Evolutionary conservation across 2,797 vertebrate genomes (phyloP).

Genomic region (Etheostoma nigrum): DNA sequence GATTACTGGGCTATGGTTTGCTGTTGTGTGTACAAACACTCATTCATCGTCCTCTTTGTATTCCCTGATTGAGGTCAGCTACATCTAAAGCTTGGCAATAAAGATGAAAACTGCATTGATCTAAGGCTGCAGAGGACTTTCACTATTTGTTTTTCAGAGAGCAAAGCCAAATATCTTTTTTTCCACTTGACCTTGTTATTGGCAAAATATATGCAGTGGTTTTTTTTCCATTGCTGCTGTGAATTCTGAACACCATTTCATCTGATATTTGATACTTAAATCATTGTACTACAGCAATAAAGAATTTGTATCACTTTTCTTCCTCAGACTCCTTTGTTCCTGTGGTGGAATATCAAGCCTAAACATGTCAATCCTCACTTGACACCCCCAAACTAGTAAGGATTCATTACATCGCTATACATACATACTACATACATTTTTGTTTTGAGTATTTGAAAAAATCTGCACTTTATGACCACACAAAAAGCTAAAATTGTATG

Average conservation of each 20-base stretch:
- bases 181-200: constrained; percentile 41
- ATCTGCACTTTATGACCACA: neutral
- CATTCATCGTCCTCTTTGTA: constrained; percentile 54
- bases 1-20: constrained; percentile 55
- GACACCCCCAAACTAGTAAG: neutral
- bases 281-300: neutral
- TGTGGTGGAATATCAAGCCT: neutral
- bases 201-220: constrained; percentile 25
- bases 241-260: constrained; percentile 26
- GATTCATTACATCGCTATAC: neutral
- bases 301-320: neutral
- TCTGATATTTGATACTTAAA: neutral
- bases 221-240: neutral
- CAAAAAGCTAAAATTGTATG: neutral
- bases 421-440: too few relatives aligned
- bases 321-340: neutral
- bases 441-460: neutral
- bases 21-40: constrained; percentile 58
- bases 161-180: constrained; percentile 27
- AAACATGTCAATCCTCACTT: neutral
- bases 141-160: constrained; percentile 45
- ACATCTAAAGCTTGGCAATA: constrained; percentile 49
- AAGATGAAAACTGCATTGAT: constrained; percentile 55
- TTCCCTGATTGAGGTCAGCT: constrained; percentile 62
- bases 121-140: constrained; percentile 19